phyloP scores from a whole-genome alignment of 2,113 vertebrate genomes.

The Cavia aperea region DNA sequence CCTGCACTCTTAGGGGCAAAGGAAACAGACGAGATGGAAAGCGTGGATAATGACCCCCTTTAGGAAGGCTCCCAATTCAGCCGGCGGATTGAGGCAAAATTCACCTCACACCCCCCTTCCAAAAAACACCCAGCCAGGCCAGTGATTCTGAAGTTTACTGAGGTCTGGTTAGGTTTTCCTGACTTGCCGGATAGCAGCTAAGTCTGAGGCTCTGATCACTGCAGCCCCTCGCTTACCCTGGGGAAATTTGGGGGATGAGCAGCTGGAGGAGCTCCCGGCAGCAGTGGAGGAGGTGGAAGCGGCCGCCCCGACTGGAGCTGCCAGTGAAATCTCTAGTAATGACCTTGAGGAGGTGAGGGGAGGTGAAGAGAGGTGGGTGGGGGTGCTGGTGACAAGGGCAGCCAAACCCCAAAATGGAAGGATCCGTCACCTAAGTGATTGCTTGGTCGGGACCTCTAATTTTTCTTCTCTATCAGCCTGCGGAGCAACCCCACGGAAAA shows the following conservation, averaged over 20 bases:
- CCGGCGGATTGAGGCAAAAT: background rate
- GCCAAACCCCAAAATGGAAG: slow-evolving; percentile 29
- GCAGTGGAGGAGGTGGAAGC: background rate
- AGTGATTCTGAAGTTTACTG: background rate
- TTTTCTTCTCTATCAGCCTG: slow-evolving; percentile 37
- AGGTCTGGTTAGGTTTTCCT: background rate
- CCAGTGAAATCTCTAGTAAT: slow-evolving; percentile 59
- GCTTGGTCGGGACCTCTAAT: slow-evolving; percentile 63
- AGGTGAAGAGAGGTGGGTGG: slow-evolving; percentile 5
- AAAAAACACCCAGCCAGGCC: background rate
- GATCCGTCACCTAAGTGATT: background rate
- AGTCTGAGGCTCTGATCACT: accelerated
- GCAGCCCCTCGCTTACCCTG: accelerated
- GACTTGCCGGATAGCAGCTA: background rate
- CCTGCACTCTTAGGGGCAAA: background rate
- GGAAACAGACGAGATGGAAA: slow-evolving; percentile 1
- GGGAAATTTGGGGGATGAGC: background rate
- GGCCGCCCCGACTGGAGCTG: background rate
- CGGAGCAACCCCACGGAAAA: background rate
- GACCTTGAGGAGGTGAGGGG: slow-evolving; percentile 64
- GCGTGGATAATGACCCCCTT: background rate
- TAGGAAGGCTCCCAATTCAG: background rate
- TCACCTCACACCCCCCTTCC: background rate
- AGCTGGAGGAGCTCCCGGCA: background rate
- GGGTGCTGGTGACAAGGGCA: background rate